Percentiles rank a stretch among this genome's conserved stretches.
phyloP scores from a whole-genome alignment of 2,888 invertebrate genomes.

The Catocala nupta region DNA sequence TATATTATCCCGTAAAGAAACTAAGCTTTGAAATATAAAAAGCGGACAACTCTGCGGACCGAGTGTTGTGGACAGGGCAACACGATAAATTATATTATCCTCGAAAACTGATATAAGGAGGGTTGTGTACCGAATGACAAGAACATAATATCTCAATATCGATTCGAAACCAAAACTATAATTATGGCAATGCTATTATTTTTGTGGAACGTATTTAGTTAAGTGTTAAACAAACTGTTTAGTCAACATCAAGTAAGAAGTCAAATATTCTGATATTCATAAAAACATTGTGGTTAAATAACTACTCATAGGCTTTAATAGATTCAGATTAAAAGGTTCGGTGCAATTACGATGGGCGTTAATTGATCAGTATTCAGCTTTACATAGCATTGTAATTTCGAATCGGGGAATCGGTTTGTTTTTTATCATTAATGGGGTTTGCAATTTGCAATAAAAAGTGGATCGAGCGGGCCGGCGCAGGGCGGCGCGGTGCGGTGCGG shows the following conservation, averaged over 20 bases:
- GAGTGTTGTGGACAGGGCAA: constrained; percentile 50
- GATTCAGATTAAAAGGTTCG: constrained; percentile 23
- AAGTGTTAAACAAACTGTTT: neutral
- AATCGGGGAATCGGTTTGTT: constrained; percentile 65
- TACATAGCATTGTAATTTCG: constrained; percentile 54
- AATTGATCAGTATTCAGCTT: constrained; percentile 53
- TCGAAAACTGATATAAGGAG: constrained; percentile 42
- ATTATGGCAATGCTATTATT: constrained; percentile 6
- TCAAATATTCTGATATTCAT: neutral
- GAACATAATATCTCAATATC: constrained; percentile 31
- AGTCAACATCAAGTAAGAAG: neutral
- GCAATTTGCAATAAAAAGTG: constrained; percentile 80
- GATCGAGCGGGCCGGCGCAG: constrained; percentile 53
- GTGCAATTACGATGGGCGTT: constrained; percentile 45
- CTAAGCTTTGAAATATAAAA: constrained; percentile 51
- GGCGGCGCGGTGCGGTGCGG: constrained; percentile 31
- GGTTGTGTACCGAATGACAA: constrained; percentile 38
- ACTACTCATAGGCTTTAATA: constrained; percentile 8
- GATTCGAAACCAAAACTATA: constrained; percentile 12
- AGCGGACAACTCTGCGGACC: constrained; percentile 39
- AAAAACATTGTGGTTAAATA: constrained; percentile 2
- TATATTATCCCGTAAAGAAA: constrained; percentile 31
- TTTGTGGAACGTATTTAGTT: neutral
- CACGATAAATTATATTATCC: constrained; percentile 52
- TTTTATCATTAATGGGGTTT: constrained; percentile 76